Conservation (phyloP, 2,113 vertebrate genomes). For the Oreochromis niloticus region DNA sequence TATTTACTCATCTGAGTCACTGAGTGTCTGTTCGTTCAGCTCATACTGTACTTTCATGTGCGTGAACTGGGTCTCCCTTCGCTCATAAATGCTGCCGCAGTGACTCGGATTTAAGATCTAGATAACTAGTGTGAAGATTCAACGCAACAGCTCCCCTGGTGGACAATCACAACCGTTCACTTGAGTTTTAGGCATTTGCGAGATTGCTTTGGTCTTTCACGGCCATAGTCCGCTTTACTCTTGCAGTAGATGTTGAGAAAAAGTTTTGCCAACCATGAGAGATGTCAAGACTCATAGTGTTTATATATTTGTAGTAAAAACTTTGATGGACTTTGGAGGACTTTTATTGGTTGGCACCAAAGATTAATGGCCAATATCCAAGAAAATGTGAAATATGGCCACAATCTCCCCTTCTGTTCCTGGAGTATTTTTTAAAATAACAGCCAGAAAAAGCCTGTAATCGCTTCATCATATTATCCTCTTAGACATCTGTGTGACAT, state of each 20-base stretch:
- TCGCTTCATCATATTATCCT: not conserved
- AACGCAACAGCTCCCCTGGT: not conserved
- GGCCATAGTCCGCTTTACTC: not conserved
- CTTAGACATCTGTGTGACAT: not conserved
- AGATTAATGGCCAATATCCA: not conserved
- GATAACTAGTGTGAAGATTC: conserved; percentile 10
- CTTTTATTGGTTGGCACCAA: not conserved
- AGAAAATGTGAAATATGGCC: not conserved
- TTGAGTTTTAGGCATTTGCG: not conserved
- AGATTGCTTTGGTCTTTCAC: not conserved
- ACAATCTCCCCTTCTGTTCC: not conserved
- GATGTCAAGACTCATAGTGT: not conserved
- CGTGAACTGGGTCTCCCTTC: not conserved
- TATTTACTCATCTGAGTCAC: not conserved
- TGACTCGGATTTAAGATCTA: not conserved
- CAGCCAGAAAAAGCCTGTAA: not conserved
- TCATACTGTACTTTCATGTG: not conserved
- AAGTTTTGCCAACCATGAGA: not conserved
- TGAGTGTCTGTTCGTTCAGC: not conserved
- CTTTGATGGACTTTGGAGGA: not conserved
- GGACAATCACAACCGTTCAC: not conserved
- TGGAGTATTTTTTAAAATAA: not conserved
- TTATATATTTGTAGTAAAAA: not conserved
- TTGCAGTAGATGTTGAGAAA: not conserved
- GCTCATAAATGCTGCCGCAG: not conserved